Conservation (phyloP, 2,888 invertebrate species). For the Apotomis turbidana region DNA sequence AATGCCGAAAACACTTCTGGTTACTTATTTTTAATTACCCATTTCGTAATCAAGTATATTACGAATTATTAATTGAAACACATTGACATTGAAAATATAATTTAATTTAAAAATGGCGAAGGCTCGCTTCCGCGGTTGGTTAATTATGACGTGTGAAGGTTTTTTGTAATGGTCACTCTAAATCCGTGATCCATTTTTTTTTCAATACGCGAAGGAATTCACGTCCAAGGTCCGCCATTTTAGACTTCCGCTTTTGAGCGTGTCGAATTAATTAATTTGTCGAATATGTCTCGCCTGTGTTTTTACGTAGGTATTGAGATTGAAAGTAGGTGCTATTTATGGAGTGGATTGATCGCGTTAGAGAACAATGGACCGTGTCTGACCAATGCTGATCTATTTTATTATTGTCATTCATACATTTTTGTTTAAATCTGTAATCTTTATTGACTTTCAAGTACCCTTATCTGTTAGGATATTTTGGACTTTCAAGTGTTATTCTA, state of each 20-base stretch:
- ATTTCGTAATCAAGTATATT: slow-evolving; percentile 25
- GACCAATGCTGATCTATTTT: neutral
- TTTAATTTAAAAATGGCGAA: slow-evolving; percentile 39
- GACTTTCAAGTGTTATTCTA: too few relatives aligned
- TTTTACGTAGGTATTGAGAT: slow-evolving; percentile 14
- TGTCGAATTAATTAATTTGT: slow-evolving; percentile 30
- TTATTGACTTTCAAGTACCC: neutral
- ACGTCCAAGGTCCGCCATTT: slow-evolving; percentile 41
- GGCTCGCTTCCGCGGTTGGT: slow-evolving; percentile 27
- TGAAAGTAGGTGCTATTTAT: slow-evolving; percentile 30
- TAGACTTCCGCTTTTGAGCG: slow-evolving; percentile 41
- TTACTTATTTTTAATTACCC: slow-evolving; percentile 33
- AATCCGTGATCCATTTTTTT: slow-evolving; percentile 38
- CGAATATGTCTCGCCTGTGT: slow-evolving; percentile 30
- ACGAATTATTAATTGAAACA: slow-evolving; percentile 24
- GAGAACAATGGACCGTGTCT: slow-evolving; percentile 13
- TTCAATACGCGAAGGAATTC: slow-evolving; percentile 38
- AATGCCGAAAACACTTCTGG: slow-evolving; percentile 26
- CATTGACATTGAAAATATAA: slow-evolving; percentile 36
- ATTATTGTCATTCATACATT: slow-evolving; percentile 12
- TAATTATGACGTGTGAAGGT: slow-evolving; percentile 39
- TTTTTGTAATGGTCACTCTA: slow-evolving; percentile 32
- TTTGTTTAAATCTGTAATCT: neutral
- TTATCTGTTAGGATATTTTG: neutral
- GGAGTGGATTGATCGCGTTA: slow-evolving; percentile 19